These are phyloP conservation scores for Lydus trimaculatus DNA, from an alignment of 2,888 invertebrate genomes.

Conservation along the genomic window DNA sequence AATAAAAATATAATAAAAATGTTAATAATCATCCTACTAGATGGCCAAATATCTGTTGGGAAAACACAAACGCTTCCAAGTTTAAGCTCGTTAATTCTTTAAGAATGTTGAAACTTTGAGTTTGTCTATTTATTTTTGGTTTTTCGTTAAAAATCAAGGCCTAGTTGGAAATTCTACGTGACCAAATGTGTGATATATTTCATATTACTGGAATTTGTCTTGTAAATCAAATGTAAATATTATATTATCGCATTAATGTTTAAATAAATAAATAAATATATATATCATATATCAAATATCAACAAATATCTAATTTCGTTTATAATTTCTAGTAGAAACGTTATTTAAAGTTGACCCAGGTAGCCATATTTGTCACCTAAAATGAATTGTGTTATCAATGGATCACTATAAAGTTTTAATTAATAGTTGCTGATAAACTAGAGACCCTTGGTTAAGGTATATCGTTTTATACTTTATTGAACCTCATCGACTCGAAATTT, in stretches of 20 bases:
- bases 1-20: conserved; percentile 8
- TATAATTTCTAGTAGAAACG: too few relatives aligned
- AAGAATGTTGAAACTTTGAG: conserved; percentile 10
- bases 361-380: too few relatives aligned
- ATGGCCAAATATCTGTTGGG: conserved; percentile 31
- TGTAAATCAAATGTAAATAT: conserved; percentile 13
- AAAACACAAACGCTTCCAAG: conserved; percentile 37
- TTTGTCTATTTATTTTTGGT: neutral
- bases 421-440: too few relatives aligned
- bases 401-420: too few relatives aligned
- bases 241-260: neutral
- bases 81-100: conserved; percentile 23
- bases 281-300: neutral
- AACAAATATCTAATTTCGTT: too few relatives aligned
- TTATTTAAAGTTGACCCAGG: too few relatives aligned
- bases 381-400: too few relatives aligned
- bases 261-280: neutral
- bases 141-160: neutral
- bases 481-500: too few relatives aligned
- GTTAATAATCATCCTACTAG: conserved; percentile 30
- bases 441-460: too few relatives aligned
- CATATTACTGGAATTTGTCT: neutral
- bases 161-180: conserved; percentile 17
- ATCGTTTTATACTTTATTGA: too few relatives aligned
- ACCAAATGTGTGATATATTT: conserved; percentile 29